Base-by-base conservation (phyloP, 2,888 invertebrate genomes). In the Apotomis capreana region DNA sequence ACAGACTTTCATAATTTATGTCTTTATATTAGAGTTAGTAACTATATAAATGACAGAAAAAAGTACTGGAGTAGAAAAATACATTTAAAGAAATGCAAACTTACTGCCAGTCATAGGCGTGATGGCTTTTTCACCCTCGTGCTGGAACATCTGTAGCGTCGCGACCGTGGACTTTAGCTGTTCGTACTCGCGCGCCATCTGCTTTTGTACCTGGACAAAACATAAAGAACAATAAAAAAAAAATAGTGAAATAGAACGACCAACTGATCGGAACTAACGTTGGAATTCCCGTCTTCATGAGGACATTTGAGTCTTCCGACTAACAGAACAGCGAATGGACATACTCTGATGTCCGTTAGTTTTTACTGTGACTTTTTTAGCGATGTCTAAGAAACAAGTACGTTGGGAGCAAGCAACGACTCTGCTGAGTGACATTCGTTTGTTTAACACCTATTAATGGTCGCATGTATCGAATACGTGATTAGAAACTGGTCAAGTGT, bases 131-230 rank as follows among this genome's bases (percentile, higher is more conserved):
- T 93, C 95, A 0, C 95, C 94, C 77, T 96, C 96, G 74, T 95
- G 94, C 87, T 96, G 96, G 84, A 98, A 96, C 81, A 96, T 94
- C 81, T 96, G 95, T 75, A 98, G 88, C 2, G 96, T 96, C 58
- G 95, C 95, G 79, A 95, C 95, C 15, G 97, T 95, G 75, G 96
- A 96, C 89, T 98, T 98, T 61, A 99, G 95, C 88, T 97, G 96
- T 82, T 98, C 97, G 87, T 97, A 98, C 87, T 99, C 99, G 71
- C 96, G 95, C 58, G 95, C 96, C 84, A 99, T 96, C 88, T 97
- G 97, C 82, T 97, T 96, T 84, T 98, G 97, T 36, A 98, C 96
- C 97, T 98, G 86, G 0, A 40, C 4, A 70, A 65, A 3, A 55
- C 13, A 54, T 49, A 64, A 5, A 64, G 0, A 49, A 49, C 49